Percentiles rank a stretch among this genome's conserved stretches.
phyloP scores from a whole-genome alignment of 2,113 vertebrate species.

The Eudyptes chrysolophus region DNA sequence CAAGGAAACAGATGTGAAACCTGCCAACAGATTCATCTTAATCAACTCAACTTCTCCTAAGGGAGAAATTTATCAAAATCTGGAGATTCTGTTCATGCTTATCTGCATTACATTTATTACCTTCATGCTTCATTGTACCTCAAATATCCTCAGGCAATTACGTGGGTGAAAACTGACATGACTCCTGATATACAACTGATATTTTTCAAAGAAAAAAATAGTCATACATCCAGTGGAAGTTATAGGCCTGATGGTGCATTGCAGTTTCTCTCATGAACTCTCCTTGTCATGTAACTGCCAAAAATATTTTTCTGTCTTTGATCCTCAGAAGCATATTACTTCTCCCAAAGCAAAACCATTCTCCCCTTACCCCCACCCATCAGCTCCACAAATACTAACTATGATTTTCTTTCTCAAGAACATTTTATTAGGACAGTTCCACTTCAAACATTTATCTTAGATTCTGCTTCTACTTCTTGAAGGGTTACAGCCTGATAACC shows the following conservation, averaged over 20 bases:
- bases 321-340: background rate
- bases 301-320: background rate
- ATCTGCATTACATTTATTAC: background rate
- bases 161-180: background rate
- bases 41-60: background rate
- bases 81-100: background rate
- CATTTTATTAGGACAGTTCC: background rate
- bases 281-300: background rate
- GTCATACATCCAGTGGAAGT: background rate
- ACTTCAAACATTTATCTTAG: background rate
- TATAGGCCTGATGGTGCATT: background rate
- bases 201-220: background rate
- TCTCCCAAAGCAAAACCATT: background rate
- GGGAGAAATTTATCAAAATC: background rate
- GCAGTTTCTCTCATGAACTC: background rate
- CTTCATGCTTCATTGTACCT: background rate
- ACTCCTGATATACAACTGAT: background rate
- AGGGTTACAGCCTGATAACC: background rate
- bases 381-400: background rate
- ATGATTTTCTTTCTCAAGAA: background rate
- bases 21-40: background rate
- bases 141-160: background rate
- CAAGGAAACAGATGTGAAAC: background rate
- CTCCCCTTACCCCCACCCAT: background rate
- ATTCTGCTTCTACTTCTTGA: background rate